Evolutionary conservation across 2,797 vertebrate genomes (phyloP), one percentile per base, ranked within the genome.

Genomic region (Spinibarbus caldwelli): DNA sequence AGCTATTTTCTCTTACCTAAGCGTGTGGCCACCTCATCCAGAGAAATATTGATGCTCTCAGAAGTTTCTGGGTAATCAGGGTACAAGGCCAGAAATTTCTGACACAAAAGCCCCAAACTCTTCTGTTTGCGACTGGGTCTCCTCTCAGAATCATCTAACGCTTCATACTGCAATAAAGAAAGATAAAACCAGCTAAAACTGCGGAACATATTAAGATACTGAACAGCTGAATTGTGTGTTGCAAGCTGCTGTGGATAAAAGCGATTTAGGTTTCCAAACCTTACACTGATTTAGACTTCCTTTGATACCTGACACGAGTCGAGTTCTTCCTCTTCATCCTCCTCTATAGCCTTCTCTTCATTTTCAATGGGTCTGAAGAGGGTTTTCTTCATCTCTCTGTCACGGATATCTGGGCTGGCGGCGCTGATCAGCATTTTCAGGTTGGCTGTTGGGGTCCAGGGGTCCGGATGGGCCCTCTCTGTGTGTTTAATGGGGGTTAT

Each of bases 371-470:
- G 96, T 82, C 97, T 94, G 76, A 99, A 98, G 7, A 98, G 95
- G 2, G 94, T 96, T 90, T 99, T 99, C 75, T 95, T 98, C 95
- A 97, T 96, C 79, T 99, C 98, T 85, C 97, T 90, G 93, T 95
- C 97, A 87, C 97, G 94, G 86, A 99, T 99, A 92, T 99, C 98
- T 0, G 97, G 97, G 91, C 97, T 99, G 36, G 97, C 97, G 0
- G 97, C 98, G 2, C 96, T 99, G 85, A 98, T 97, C 54, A 99
- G 95, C 95, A 99, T 98, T 90, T 99, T 99, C 0, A 99, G 93
- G 92, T 99, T 99, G 23, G 97, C 97, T 0, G 97, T 99, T 0
- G 98, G 98, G 0, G 98, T 99, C 98, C 97, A 99, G 64, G 98
- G 98, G 29, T 99, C 94, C 94, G 5, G 93, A 90, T 26, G 92